Evolutionary conservation across 1,140 invertebrate genomes (phyloP), one percentile per base, ranked within the genome.

Genomic region (Diuraphis noxia): DNA sequence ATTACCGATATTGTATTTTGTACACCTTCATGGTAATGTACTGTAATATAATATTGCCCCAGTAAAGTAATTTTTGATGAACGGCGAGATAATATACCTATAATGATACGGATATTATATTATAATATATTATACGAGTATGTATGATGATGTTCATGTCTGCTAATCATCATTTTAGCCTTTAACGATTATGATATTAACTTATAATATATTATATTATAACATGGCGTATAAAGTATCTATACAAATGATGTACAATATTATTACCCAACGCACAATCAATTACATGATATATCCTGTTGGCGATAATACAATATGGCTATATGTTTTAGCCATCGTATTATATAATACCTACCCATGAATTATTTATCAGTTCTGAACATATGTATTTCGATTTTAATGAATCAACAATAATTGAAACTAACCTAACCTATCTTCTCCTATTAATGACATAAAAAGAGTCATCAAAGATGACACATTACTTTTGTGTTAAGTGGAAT

Each of bases 181-280:
- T 72, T 72, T 72, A 72, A n/a, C 56, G n/a, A 72, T n/a, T 72
- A 72, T 72, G 30, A 72, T 72, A 72, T n/a, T 72, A 49, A 49
- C n/a, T n/a, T 34, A 30, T 13, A 30, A n/a, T 72, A 56, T 10
- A 46, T 6, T 23, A 4, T 56, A 56, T 56, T 56, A 52, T 52
- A 30, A 56, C 34, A n/a, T 72, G 56, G 30, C 19, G 30, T 72
- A n/a, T 21, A 6, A 23, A n/a, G n/a, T n/a, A n/a, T n/a, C 49
- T 49, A 49, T 72, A n/a, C n/a, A 17, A 72, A n/a, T 10, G 10
- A 72, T 72, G 56, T 63, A n/a, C 10, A 63, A 63, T n/a, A 63
- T 63, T 63, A 56, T 30, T 63, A n/a, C 56, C n/a, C 10, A 63
- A n/a, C 56, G n/a, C 30, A 63, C 30, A n/a, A 63, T 63, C 30